Evolutionary conservation across 2,888 invertebrate species (phyloP), one percentile per base, ranked within the genome.

Genomic region (Scotopteryx bipunctaria): DNA sequence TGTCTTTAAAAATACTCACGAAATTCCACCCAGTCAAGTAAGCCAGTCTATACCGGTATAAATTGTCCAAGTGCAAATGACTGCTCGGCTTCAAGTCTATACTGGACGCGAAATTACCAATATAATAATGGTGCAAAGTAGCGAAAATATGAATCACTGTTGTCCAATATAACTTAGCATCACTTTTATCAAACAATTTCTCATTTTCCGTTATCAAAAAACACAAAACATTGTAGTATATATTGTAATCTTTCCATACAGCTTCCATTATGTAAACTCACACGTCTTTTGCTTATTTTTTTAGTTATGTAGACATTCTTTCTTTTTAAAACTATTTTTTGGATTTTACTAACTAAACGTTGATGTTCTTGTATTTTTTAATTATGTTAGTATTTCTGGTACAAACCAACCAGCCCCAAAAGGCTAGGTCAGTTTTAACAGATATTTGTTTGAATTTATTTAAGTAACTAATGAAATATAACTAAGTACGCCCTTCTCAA

Each of bases 161-260:
- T 0, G 71, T 72, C 88, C 86, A 87, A 25, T 88, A 88, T 23
- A 87, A 56, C 19, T 69, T 77, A 0, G 79, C 67, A 9, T 86
- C 86, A 66, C 74, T 86, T 3, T 83, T 65, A 49, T 86, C 82
- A 9, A 86, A 86, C 0, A 86, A 64, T 9, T 86, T 86, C 43
- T 86, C 86, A 37, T 88, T 86, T 73, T 88, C 86, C 0, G 83
- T 81, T 51, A 88, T 84, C 0, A 88, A 66, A 66, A 86, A 85
- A 45, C 87, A 85, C 31, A 88, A 51, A 41, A 87, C 45, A 15
- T 87, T 86, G 52, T 86, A 86, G 53, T 83, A 81, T 36, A 86
- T 74, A 43, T 87, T 88, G 41, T 67, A 78, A 17, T 84, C 81
- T 23, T 78, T 81, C 71, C 76, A 83, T 1, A 85, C 38, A 1